phyloP scores from a whole-genome alignment of 92 coral and sea anemone species.

The Zoanthus sansibaricus region DNA sequence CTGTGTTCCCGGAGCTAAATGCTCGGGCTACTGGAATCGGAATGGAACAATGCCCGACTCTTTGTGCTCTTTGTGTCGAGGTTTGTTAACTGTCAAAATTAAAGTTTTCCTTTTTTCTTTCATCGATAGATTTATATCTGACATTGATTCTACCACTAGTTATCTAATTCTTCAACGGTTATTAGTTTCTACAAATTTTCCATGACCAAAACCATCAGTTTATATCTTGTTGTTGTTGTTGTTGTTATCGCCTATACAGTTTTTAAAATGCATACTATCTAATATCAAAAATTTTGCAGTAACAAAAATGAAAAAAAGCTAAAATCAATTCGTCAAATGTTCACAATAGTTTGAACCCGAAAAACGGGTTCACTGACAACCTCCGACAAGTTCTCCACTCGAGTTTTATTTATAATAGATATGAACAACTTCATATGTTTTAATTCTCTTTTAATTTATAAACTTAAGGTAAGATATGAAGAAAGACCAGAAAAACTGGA shows the following conservation, averaged over 20 bases:
- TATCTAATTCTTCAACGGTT: not conserved
- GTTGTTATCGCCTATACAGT: not conserved
- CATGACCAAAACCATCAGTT: not conserved
- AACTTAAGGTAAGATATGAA: too few relatives aligned
- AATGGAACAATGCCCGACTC: slow-evolving; percentile 67
- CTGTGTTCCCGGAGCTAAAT: slow-evolving; percentile 63
- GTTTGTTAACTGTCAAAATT: slow-evolving; percentile 23
- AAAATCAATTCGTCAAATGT: not conserved
- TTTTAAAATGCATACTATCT: not conserved
- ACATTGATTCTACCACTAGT: not conserved
- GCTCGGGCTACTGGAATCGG: slow-evolving; percentile 30
- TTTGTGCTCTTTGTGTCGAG: slow-evolving; percentile 58
- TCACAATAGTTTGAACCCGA: too few relatives aligned
- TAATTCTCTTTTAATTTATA: too few relatives aligned
- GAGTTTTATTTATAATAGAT: too few relatives aligned
- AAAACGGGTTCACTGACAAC: too few relatives aligned
- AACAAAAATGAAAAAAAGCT: not conserved
- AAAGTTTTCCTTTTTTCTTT: not conserved
- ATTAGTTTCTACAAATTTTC: not conserved
- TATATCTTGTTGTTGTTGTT: not conserved
- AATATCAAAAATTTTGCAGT: not conserved
- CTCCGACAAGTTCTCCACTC: too few relatives aligned
- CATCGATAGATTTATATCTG: not conserved
- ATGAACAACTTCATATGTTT: too few relatives aligned
- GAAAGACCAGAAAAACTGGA: too few relatives aligned